phyloP scores from a whole-genome alignment of 2,888 invertebrate species.

The Augiades crinisus region DNA sequence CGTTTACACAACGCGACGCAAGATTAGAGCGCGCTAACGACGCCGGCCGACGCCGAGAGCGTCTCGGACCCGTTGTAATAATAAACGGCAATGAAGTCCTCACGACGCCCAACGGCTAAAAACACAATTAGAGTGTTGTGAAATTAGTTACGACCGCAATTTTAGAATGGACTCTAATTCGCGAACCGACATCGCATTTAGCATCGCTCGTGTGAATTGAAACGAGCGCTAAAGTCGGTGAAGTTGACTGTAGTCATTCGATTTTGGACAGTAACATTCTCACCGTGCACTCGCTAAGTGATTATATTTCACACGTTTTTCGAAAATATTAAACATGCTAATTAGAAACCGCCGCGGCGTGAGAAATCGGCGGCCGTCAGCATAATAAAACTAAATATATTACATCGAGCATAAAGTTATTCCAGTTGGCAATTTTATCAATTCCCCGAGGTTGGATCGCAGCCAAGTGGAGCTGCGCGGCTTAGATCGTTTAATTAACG shows the following conservation, averaged over 20 bases:
- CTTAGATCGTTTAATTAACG: conserved; percentile 79
- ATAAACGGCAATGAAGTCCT: conserved; percentile 63
- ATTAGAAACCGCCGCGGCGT: conserved; percentile 48
- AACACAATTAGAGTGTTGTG: conserved; percentile 56
- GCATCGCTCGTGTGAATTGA: conserved; percentile 49
- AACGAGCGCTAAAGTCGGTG: conserved; percentile 46
- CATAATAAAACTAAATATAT: conserved; percentile 54
- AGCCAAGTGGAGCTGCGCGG: conserved; percentile 65
- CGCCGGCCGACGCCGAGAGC: conserved; percentile 58
- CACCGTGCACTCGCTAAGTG: conserved; percentile 17
- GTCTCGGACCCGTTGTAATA: conserved; percentile 52
- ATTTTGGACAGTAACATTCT: conserved; percentile 32
- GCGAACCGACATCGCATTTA: conserved; percentile 44
- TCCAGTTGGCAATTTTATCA: conserved; percentile 70
- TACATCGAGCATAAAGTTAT: conserved; percentile 45
- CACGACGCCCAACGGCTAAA: conserved; percentile 53
- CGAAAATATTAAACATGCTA: conserved; percentile 48
- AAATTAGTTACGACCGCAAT: conserved; percentile 58
- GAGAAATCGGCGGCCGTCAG: conserved; percentile 36
- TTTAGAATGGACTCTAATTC: conserved; percentile 53
- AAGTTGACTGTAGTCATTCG: conserved; percentile 42
- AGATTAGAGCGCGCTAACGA: conserved; percentile 68
- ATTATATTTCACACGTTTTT: conserved; percentile 27
- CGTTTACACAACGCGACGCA: conserved; percentile 58
- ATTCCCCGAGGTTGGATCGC: conserved; percentile 61